Conservation (phyloP, 2,113 vertebrate genomes). For the Psittacula cyanocephala region DNA sequence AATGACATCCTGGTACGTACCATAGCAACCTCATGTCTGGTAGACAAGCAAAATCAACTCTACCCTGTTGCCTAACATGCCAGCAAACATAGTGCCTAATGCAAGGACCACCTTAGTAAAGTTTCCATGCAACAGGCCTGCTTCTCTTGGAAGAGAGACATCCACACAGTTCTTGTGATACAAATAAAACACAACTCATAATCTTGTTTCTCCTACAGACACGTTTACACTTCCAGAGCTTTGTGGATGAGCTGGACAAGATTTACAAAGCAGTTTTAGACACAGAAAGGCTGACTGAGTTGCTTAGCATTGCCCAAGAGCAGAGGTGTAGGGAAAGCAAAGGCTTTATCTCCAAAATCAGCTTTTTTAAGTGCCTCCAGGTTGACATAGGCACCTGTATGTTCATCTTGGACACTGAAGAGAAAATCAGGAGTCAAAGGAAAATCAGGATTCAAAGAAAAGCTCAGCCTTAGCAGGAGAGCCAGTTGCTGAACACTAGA, state of each 20-base stretch:
- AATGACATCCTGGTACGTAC: neutral
- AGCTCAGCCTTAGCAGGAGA: neutral
- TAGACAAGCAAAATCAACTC: neutral
- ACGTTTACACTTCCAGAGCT: neutral
- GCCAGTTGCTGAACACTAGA: neutral
- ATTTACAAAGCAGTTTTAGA: neutral
- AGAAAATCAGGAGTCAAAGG: neutral
- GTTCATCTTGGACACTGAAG: neutral
- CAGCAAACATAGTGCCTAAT: neutral
- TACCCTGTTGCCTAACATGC: neutral
- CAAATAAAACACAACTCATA: neutral
- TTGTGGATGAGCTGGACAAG: neutral
- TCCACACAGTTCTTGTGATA: neutral
- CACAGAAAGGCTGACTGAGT: neutral
- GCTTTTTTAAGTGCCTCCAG: neutral
- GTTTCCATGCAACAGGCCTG: fast-evolving
- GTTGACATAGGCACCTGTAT: neutral
- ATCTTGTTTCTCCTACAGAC: neutral
- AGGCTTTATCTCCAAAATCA: neutral
- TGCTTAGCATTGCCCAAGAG: neutral
- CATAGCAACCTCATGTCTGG: neutral
- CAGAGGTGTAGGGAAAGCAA: neutral
- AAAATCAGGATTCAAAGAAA: neutral
- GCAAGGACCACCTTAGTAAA: neutral
- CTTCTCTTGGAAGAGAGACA: neutral